Conservation (phyloP, 2,797 vertebrate genomes). For the Ataeniobius toweri region DNA sequence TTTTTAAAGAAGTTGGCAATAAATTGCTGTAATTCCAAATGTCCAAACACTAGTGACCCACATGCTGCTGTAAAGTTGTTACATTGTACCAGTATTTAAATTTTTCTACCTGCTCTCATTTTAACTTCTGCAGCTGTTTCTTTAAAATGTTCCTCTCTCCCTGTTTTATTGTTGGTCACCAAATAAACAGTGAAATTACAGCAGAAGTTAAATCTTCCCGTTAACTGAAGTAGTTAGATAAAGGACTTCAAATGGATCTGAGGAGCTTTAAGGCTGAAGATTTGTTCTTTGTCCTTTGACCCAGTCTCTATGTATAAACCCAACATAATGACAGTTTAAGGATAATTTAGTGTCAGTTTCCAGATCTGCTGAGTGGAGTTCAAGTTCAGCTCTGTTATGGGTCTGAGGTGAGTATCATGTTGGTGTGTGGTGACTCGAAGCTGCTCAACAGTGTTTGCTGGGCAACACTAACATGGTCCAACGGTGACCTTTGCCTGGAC, state of each 20-base stretch:
- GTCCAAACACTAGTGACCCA: too few species aligned
- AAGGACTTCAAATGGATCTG: not conserved
- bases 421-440: not conserved
- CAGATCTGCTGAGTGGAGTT: not conserved
- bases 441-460: constrained; percentile 3
- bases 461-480: constrained; percentile 32
- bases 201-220: not conserved
- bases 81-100: too few species aligned
- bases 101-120: not conserved
- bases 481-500: constrained; percentile 56
- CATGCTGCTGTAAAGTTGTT: too few species aligned
- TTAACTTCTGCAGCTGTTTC: not conserved
- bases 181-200: not conserved
- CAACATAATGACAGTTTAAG: not conserved
- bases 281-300: not conserved
- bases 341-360: not conserved
- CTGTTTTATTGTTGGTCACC: not conserved
- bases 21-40: too few species aligned
- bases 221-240: not conserved
- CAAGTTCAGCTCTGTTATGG: not conserved
- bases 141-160: not conserved
- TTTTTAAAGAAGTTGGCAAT: too few species aligned
- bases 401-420: not conserved
- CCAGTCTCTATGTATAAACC: not conserved
- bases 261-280: constrained; percentile 11